Evolutionary conservation across 2,797 vertebrate species (phyloP), one percentile per base, ranked within the genome.

Genomic region (Lindbergichthys nudifrons): DNA sequence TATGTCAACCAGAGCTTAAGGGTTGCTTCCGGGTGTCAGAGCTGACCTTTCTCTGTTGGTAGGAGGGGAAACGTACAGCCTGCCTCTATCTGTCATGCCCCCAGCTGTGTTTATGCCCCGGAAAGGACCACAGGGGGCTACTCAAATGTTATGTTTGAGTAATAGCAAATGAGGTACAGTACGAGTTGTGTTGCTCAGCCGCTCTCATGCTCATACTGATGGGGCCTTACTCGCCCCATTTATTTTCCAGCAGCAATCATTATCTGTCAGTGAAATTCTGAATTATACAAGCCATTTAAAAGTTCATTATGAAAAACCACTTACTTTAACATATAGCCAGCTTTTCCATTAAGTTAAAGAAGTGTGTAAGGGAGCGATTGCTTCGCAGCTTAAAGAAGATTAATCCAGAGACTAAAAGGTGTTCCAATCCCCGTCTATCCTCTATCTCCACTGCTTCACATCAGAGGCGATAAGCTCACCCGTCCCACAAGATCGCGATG

Each of bases 41-140:
- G 41, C 59, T 89, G 86, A 90, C 86, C 89, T 91, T 90, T 88
- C 73, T 77, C 71, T 66, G 74, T 72, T 65, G 79, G 82, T 80
- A 57, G 79, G 66, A 83, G 89, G 85, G 85, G 75, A 36, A 82
- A 73, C 12, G 57, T 76, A 59, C 78, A 59, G 77, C 74, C 71
- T 62, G 83, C 83, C 81, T 85, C 79, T 65, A 77, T 86, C 80
- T 82, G 80, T 69, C 53, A 54, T 14, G 70, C 78, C 74, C 66
- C 64, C 36, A 69, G 81, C 62, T 59, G 83, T 77, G 73, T 81
- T 80, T 77, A 73, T 70, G 73, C 79, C 81, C 79, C 56, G 58
- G 47, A 80, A 67, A 74, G 64, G 57, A 78, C 79, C 77, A 59
- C 59, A n/a, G 68, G 65, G 76, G 70, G 70, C 59, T 61, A 16